Conservation (phyloP, 2,888 invertebrate genomes). For the Lepidochitona cinerea region DNA sequence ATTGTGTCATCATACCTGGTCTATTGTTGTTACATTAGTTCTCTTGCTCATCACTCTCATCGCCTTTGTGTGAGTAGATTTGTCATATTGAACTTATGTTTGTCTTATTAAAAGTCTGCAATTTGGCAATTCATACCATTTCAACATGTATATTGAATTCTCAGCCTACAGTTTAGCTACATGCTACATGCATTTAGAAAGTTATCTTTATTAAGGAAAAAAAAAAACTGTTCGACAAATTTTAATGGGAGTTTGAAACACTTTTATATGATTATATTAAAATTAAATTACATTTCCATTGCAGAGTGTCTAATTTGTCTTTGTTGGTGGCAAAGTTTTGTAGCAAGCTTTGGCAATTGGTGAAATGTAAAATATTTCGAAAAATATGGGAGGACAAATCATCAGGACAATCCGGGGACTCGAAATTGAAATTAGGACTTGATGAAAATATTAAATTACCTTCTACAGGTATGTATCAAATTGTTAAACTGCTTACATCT, state of each 20-base stretch:
- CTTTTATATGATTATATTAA: too few relatives aligned
- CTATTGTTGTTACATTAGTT: constrained; percentile 44
- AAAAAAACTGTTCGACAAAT: too few relatives aligned
- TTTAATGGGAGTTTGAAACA: too few relatives aligned
- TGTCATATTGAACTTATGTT: too few relatives aligned
- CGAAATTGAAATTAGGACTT: constrained; percentile 71
- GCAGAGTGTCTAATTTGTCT: constrained; percentile 43
- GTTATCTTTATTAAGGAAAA: too few relatives aligned
- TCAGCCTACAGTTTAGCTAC: too few relatives aligned
- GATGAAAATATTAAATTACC: constrained; percentile 86
- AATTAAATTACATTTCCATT: constrained; percentile 15
- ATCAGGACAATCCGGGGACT: neutral
- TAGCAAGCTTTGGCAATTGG: neutral
- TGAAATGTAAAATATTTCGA: neutral
- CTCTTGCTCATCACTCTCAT: constrained; percentile 51
- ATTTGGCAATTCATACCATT: too few relatives aligned
- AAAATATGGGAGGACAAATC: neutral
- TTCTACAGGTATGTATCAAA: constrained; percentile 73
- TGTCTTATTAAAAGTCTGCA: too few relatives aligned
- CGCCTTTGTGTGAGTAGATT: constrained; percentile 58
- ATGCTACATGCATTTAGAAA: too few relatives aligned
- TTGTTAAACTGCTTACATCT: too few relatives aligned
- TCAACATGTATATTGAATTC: too few relatives aligned
- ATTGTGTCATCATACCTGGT: constrained; percentile 42
- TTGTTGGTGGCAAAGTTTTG: neutral